Evolutionary conservation across 1,140 invertebrate genomes (phyloP).

Genomic region (Homarus americanus): DNA sequence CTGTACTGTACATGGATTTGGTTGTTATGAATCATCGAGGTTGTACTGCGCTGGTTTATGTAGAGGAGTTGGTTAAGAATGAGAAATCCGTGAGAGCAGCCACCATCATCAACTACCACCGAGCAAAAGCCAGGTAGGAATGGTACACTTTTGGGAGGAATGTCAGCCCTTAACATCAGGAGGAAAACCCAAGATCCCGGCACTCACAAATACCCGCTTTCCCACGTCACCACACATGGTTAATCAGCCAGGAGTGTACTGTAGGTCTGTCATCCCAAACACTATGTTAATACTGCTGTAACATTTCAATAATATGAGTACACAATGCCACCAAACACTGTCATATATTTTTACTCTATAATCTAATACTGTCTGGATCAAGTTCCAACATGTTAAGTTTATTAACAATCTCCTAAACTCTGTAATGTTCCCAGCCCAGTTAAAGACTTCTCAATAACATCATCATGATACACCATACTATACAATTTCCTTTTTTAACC

Average conservation of each 20-base stretch:
- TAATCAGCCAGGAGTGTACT: slow-evolving; percentile 30
- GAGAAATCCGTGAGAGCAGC: background rate
- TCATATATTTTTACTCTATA: no score
- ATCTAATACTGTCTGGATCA: no score
- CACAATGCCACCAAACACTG: no score
- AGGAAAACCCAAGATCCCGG: slow-evolving; percentile 28
- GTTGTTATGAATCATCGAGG: background rate
- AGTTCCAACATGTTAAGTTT: no score
- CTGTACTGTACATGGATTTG: no score
- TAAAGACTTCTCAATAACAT: no score
- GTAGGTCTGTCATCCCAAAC: background rate
- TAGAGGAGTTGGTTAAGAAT: background rate
- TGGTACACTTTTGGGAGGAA: slow-evolving; percentile 2
- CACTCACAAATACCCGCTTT: slow-evolving; percentile 40
- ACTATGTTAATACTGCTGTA: no score
- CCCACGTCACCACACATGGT: slow-evolving; percentile 24
- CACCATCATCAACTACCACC: background rate
- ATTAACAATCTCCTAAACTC: no score
- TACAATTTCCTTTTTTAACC: no score
- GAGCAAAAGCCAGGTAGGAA: background rate
- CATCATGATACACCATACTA: no score
- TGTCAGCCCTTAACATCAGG: slow-evolving; percentile 17
- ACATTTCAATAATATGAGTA: no score
- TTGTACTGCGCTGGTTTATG: background rate
- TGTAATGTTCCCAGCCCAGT: no score